Evolutionary conservation across 2,888 invertebrate species (phyloP), one percentile per base, ranked within the genome.

Genomic region (Helleia helle): DNA sequence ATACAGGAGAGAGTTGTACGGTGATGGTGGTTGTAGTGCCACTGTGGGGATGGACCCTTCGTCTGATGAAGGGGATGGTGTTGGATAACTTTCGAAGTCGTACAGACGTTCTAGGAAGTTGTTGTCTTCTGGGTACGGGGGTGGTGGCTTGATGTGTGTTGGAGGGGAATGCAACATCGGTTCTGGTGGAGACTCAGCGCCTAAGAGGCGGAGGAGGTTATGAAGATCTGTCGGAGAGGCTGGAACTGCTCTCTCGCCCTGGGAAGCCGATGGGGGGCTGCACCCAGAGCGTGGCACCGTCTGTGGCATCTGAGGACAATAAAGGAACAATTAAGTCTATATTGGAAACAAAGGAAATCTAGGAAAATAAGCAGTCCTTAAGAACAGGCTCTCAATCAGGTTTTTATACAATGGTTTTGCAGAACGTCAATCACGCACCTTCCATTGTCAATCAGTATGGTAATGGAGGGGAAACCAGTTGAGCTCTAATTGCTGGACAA

Each of bases 211-310:
- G 55, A 80, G 71, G 47, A 86, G 68, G 54, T 79, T 80, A 50
- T 75, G 86, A 40, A 73, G 68, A 59, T 70, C 86, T 47, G 86
- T 80, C 13, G 87, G 87, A 25, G 88, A 88, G 17, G 76, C 68
- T 48, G 88, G 87, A 41, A 87, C 86, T 44, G 88, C 87, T 53
- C 84, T 73, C 69, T 87, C 87, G 54, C 92, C 91, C 60, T 94
- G 87, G 40, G 94, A 86, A 12, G 93, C 92, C 67, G 90, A 91
- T 51, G 91, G 89, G 56, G 91, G 90, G 74, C 91, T 91, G 69
- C 89, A 90, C 71, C 91, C 91, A 61, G 91, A 91, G 58, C 91
- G 88, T 43, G 93, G 93, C 59, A 93, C 93, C 62, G 90, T 92
- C 86, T 93, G 93, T 76, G 93, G 91, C 92, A 93, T 93, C 93